phyloP scores from a whole-genome alignment of 2,888 invertebrate genomes.

The Smittia aterrima region DNA sequence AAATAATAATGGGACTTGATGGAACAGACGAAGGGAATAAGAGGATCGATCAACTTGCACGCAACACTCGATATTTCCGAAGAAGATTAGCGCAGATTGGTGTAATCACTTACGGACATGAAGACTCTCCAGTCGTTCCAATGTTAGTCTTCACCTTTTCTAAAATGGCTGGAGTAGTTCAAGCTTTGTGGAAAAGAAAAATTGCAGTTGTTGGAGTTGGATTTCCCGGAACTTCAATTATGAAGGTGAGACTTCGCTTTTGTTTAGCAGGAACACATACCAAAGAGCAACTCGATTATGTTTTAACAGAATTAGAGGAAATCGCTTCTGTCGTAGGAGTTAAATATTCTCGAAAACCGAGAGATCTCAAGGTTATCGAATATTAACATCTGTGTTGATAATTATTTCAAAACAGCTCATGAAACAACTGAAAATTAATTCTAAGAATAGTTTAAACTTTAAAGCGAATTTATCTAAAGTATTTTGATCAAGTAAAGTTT shows the following conservation, averaged over 20 bases:
- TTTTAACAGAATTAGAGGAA: constrained; percentile 67
- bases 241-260: constrained; percentile 87
- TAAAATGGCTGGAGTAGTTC: constrained; percentile 87
- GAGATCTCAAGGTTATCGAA: constrained; percentile 60
- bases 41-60: constrained; percentile 69
- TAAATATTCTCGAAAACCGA: constrained; percentile 70
- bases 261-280: constrained; percentile 95
- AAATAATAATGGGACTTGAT: constrained; percentile 80
- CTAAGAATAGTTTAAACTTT: too few relatives aligned
- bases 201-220: constrained; percentile 95
- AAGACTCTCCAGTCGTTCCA: constrained; percentile 95
- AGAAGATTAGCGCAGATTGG: constrained; percentile 79
- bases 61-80: constrained; percentile 81
- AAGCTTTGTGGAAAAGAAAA: constrained; percentile 74
- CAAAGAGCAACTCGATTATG: constrained; percentile 87
- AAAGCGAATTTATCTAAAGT: too few relatives aligned
- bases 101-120: constrained; percentile 88
- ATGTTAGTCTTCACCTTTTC: constrained; percentile 92
- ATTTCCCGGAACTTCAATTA: constrained; percentile 94
- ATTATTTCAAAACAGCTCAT: too few relatives aligned
- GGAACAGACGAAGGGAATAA: constrained; percentile 67
- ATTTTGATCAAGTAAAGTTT: too few relatives aligned
- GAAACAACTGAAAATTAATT: too few relatives aligned
- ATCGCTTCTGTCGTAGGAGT: constrained; percentile 73
- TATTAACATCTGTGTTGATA: constrained; percentile 53